These are phyloP conservation scores for Agrochola circellaris DNA, from an alignment of 2,888 invertebrate species.

Conservation along the genomic window DNA sequence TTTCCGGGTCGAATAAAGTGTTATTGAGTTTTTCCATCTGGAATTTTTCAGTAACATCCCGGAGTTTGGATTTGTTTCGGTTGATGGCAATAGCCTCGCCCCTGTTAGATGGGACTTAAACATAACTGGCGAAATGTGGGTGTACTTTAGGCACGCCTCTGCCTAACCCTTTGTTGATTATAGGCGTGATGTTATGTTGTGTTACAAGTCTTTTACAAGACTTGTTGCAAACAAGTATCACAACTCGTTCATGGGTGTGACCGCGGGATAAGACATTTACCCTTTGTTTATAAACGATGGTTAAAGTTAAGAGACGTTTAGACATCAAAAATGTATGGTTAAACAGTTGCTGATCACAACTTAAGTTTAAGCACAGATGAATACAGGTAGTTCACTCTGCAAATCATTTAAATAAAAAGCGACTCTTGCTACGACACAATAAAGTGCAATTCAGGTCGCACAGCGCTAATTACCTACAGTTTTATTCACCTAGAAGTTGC, in stretches of 20 bases:
- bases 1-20: background rate
- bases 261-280: no score
- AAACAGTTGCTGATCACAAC: background rate
- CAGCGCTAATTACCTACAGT: no score
- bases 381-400: no score
- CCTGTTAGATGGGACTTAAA: background rate
- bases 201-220: background rate
- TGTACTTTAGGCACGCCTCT: no score
- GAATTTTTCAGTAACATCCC: background rate
- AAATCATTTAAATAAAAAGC: no score
- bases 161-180: background rate
- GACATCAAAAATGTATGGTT: no score
- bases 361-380: no score
- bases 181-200: background rate
- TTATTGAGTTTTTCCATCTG: background rate
- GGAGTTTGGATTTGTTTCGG: background rate
- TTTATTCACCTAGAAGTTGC: no score
- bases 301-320: background rate
- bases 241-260: background rate
- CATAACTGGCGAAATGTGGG: background rate
- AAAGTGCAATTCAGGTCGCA: no score
- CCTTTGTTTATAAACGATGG: background rate
- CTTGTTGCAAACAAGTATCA: background rate
- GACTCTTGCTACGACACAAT: no score
- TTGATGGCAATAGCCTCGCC: no score